Evolutionary conservation across 1,140 invertebrate genomes (phyloP), one percentile per base, ranked within the genome.

Genomic region (Caenorhabditis briggsae): DNA sequence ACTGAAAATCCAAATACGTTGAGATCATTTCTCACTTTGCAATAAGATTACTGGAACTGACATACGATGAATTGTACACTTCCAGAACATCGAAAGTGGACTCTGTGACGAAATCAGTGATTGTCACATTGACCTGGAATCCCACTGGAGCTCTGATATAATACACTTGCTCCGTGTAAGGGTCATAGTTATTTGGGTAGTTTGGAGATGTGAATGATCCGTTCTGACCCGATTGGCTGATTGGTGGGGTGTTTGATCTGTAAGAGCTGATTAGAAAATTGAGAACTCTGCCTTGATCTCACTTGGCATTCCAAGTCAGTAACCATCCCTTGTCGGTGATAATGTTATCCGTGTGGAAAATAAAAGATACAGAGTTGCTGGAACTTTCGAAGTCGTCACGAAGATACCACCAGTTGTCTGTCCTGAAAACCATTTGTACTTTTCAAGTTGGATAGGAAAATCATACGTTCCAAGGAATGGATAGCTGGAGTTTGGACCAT

Each of bases 161-260:
- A 61, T 61, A 61, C 11, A 61, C 33, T 61, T 61, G 59, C 23
- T 61, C 59, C 7, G 59, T 61, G 59, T 61, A 25, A 11, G 59
- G 59, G 25, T 61, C 59, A 61, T 61, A 61, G 25, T 61, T 12
- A 5, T 61, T 61, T 25, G 59, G 59, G 12, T 61, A 61, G n/a
- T 61, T 61, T 33, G 59, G 59, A 33, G 59, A 61, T 33, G 59
- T 61, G 59, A 61, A 61, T 33, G 59, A 61, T 14, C 59, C 59
- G 12, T 61, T 61, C 12, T 61, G 59, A 61, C 59, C 59, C 23
- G 59, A 61, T 25, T 61, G 59, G 6, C 59, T 61, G 59, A 61
- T 61, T 61, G 59, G 59, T 25, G 59, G 59, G 23, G 59, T 61
- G 59, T 61, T 61, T 61, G 59, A 61, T 61, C 59, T 61, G 59